Conservation (phyloP, 2,113 vertebrate genomes). For the Copsychus sechellarum region DNA sequence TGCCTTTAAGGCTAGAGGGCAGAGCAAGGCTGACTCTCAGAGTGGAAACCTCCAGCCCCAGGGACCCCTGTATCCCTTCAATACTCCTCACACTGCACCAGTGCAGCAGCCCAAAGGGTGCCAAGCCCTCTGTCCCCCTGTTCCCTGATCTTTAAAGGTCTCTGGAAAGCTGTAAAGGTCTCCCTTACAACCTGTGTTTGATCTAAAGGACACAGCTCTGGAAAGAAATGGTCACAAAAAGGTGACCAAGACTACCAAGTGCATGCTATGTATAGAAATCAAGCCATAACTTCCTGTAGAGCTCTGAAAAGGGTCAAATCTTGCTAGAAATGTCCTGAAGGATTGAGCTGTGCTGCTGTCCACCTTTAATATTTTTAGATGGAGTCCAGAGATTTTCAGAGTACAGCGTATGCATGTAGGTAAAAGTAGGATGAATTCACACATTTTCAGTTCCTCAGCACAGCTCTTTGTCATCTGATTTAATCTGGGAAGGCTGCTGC, state of each 20-base stretch:
- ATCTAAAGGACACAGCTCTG: not conserved
- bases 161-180: not conserved
- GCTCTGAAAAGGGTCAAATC: not conserved
- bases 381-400: not conserved
- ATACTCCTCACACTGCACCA: fast-evolving
- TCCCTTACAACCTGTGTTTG: not conserved
- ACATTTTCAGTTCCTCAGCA: fast-evolving
- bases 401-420: not conserved
- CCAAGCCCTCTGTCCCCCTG: not conserved
- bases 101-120: not conserved
- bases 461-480: not conserved
- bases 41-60: not conserved
- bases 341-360: not conserved
- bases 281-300: not conserved
- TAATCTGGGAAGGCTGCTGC: not conserved
- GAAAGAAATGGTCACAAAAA: not conserved
- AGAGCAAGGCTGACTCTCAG: not conserved
- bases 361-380: not conserved
- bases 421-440: not conserved
- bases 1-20: not conserved
- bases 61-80: fast-evolving
- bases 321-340: not conserved
- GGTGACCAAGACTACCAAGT: not conserved
- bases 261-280: not conserved
- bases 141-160: not conserved